Conservation (phyloP, 2,113 vertebrate species). For the Phalacrocorax pelagicus region DNA sequence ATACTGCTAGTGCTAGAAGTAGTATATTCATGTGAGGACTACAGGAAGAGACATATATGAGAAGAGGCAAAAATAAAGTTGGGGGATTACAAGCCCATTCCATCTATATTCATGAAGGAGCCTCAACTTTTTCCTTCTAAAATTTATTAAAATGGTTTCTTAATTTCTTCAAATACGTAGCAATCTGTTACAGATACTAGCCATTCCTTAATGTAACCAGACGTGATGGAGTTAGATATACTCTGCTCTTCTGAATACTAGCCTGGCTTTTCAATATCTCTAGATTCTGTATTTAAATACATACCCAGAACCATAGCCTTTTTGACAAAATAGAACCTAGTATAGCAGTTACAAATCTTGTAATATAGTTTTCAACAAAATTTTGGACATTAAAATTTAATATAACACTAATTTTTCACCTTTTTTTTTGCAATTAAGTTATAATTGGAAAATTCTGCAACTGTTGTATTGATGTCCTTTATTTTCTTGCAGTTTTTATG, state of each 20-base stretch:
- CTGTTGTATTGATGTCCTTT: not conserved
- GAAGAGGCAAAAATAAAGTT: not conserved
- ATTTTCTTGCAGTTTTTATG: not conserved
- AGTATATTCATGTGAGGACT: not conserved
- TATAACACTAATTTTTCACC: not conserved
- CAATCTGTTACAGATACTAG: not conserved
- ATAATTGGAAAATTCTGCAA: not conserved
- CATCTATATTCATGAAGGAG: not conserved
- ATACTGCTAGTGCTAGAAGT: not conserved
- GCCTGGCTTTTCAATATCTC: not conserved
- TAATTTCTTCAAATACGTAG: not conserved
- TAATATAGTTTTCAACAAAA: not conserved
- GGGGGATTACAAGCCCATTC: not conserved
- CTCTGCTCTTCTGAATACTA: not conserved
- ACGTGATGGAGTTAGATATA: not conserved
- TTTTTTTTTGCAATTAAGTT: not conserved
- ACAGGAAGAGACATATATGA: not conserved
- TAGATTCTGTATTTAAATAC: not conserved
- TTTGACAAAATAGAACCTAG: not conserved
- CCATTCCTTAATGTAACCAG: not conserved
- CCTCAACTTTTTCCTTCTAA: not conserved
- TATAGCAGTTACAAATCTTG: not conserved
- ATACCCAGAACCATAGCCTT: not conserved
- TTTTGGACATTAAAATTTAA: not conserved
- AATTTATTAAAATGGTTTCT: not conserved